phyloP scores from a whole-genome alignment of 2,888 invertebrate species.

The Amphipoea lucens region DNA sequence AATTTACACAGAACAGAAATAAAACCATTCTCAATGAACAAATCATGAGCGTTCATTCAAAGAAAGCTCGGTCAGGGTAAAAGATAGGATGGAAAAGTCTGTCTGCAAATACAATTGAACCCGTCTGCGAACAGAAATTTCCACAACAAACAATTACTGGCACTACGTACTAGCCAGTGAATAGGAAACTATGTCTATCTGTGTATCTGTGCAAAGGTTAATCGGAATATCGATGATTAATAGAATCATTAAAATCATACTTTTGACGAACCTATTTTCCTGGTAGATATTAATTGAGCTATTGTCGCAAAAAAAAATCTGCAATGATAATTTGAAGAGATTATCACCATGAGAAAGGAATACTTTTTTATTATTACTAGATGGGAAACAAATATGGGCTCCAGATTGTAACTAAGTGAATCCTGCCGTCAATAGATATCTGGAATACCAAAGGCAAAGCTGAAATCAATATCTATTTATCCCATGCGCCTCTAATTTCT shows the following conservation, averaged over 20 bases:
- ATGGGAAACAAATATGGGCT: neutral
- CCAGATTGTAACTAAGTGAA: neutral
- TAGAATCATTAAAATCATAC: slow-evolving; percentile 14
- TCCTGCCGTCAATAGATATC: neutral
- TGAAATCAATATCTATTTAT: neutral
- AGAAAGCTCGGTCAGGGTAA: neutral
- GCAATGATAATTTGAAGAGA: neutral
- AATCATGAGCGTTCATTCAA: neutral
- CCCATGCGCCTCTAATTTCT: neutral
- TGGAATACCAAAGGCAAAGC: neutral
- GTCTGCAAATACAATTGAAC: slow-evolving; percentile 23
- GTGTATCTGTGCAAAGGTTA: slow-evolving; percentile 27
- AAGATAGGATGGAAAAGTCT: slow-evolving; percentile 24
- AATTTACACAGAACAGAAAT: neutral
- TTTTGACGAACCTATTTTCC: neutral
- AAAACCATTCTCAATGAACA: neutral
- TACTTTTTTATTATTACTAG: neutral
- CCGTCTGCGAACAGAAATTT: slow-evolving; percentile 48
- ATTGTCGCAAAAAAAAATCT: neutral
- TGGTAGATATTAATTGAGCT: neutral
- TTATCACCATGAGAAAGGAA: neutral
- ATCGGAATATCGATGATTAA: slow-evolving; percentile 25
- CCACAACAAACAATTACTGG: slow-evolving; percentile 57
- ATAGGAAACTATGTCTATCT: slow-evolving; percentile 17
- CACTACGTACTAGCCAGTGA: slow-evolving; percentile 25